Percentiles rank a stretch among this genome's conserved stretches.
These are phyloP conservation scores for Brachionus manjavacas DNA, from an alignment of 1,140 invertebrate species.

Conservation along the genomic window DNA sequence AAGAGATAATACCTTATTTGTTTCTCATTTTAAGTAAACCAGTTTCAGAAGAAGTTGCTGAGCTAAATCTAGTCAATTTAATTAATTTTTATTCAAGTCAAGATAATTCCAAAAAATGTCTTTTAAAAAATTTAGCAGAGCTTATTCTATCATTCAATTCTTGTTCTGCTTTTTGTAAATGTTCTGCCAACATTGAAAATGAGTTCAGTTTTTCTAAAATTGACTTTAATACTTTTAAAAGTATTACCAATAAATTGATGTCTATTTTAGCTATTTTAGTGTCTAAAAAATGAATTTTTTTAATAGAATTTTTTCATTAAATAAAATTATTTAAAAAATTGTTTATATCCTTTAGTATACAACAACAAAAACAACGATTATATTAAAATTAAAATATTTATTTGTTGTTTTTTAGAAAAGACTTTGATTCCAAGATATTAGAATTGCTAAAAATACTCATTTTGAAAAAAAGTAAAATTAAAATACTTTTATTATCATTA, in stretches of 20 bases:
- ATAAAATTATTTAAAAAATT: background rate
- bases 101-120: background rate
- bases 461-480: background rate
- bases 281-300: background rate
- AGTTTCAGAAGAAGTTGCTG: background rate
- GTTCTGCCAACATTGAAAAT: constrained; percentile 6
- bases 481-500: background rate
- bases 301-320: background rate
- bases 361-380: background rate
- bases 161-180: background rate
- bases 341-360: too few relatives aligned
- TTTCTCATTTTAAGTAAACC: background rate
- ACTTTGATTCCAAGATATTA: background rate
- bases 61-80: background rate
- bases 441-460: background rate
- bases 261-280: constrained; percentile 9
- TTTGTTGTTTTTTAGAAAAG: background rate
- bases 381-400: too few relatives aligned
- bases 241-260: background rate
- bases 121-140: background rate
- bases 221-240: constrained; percentile 8
- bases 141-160: background rate
- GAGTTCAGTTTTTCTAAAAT: background rate
- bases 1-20: background rate
- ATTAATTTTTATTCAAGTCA: background rate